Evolutionary conservation across 1,140 invertebrate species (phyloP).

Genomic region (Drosophila kepulauana): DNA sequence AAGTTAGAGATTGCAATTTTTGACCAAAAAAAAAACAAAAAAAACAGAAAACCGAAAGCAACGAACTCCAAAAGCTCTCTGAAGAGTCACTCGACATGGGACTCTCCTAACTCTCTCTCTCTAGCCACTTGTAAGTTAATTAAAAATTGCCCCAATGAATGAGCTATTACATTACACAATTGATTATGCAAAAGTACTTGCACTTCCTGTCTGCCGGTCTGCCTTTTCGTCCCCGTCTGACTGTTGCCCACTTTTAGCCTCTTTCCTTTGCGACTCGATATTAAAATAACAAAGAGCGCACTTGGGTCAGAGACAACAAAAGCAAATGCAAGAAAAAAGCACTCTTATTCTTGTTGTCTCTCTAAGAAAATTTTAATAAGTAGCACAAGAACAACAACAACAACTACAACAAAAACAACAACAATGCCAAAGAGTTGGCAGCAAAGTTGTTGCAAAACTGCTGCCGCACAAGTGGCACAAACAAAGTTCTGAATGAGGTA

Average conservation of each 20-base stretch:
- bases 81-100: not conserved
- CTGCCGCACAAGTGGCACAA: conserved; percentile 55
- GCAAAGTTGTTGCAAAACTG: conserved; percentile 54
- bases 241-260: conserved; percentile 4
- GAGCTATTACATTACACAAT: conserved; percentile 59
- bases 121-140: conserved; percentile 40
- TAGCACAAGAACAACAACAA: conserved; percentile 38
- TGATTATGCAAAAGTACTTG: conserved; percentile 54
- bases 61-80: not conserved
- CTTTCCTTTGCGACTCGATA: conserved; percentile 27
- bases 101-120: not conserved
- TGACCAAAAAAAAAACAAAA: conserved; percentile 21
- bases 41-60: conserved; percentile 10
- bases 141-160: conserved; percentile 55
- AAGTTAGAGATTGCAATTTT: conserved; percentile 43
- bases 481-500: conserved; percentile 54
- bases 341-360: conserved; percentile 44
- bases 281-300: conserved; percentile 57
- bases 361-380: conserved; percentile 59
- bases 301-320: conserved; percentile 44
- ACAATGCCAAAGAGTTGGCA: conserved; percentile 41
- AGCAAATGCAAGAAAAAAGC: conserved; percentile 30
- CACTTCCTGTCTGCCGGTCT: conserved; percentile 19
- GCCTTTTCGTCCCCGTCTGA: not conserved
- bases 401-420: conserved; percentile 31